phyloP scores from a whole-genome alignment of 2,797 vertebrate genomes.

The Varecia variegata region DNA sequence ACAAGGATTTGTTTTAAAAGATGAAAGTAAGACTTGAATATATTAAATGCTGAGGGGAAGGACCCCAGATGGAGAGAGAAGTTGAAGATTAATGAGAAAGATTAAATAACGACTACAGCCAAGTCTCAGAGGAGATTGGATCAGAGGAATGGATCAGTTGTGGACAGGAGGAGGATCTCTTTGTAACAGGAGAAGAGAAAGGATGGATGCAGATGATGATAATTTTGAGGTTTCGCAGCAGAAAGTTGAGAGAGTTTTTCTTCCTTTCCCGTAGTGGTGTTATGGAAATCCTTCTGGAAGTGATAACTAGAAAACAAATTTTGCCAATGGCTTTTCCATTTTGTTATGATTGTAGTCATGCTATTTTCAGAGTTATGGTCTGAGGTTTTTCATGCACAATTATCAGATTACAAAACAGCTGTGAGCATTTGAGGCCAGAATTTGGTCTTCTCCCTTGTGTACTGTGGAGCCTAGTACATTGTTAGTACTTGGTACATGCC shows the following conservation, averaged over 20 bases:
- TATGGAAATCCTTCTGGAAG: slow-evolving; percentile 75
- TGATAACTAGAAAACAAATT: slow-evolving; percentile 79
- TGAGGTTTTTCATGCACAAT: slow-evolving; percentile 79
- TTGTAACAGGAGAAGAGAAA: slow-evolving; percentile 47
- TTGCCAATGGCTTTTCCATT: slow-evolving; percentile 75
- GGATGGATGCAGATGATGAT: slow-evolving; percentile 17
- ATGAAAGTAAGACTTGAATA: slow-evolving; percentile 54
- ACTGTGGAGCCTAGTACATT: slow-evolving; percentile 31
- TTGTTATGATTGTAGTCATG: slow-evolving; percentile 78
- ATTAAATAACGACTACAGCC: slow-evolving; percentile 35
- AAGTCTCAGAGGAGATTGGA: slow-evolving; percentile 53
- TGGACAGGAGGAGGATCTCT: slow-evolving; percentile 11
- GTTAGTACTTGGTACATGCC: slow-evolving; percentile 54
- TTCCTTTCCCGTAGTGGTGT: slow-evolving; percentile 54
- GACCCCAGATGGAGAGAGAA: not conserved
- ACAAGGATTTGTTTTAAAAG: not conserved
- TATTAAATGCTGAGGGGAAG: slow-evolving; percentile 30
- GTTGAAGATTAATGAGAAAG: slow-evolving; percentile 26
- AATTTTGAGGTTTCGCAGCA: slow-evolving; percentile 63
- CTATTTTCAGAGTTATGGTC: slow-evolving; percentile 75
- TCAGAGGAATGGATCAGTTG: not conserved
- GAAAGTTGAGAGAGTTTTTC: slow-evolving; percentile 61
- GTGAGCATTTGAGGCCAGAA: slow-evolving; percentile 69
- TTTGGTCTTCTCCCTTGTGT: slow-evolving; percentile 31
- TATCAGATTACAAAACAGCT: slow-evolving; percentile 79